Evolutionary conservation across 2,113 vertebrate genomes (phyloP).

Genomic region (Neodon shergylaensis): DNA sequence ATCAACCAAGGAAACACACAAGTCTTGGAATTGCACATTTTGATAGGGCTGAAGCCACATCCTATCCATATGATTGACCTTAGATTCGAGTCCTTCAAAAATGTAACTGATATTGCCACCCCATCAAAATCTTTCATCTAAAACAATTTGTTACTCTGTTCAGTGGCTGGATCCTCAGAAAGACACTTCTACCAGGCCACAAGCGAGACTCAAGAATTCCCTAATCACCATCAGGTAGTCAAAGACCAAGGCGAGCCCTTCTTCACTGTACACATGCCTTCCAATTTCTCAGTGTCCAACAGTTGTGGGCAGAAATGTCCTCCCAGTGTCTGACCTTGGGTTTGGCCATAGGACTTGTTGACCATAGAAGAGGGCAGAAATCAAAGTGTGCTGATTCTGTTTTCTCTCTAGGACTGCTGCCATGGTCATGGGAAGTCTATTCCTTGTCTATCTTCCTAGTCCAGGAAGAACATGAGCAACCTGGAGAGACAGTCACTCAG

Average conservation of each 20-base stretch:
- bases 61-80: background rate
- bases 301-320: background rate
- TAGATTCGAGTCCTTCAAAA: background rate
- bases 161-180: background rate
- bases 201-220: background rate
- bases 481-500: background rate
- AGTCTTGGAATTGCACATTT: background rate
- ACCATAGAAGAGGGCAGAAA: background rate
- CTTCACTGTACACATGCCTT: background rate
- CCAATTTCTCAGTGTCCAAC: background rate
- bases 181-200: background rate
- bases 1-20: background rate
- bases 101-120: background rate
- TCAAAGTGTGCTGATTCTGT: background rate
- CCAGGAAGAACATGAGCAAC: background rate
- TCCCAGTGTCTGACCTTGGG: background rate
- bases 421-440: background rate
- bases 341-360: background rate
- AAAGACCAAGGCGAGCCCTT: background rate
- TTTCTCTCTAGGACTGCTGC: background rate
- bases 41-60: background rate
- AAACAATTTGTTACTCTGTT: background rate
- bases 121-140: background rate
- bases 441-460: background rate
- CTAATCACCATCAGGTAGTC: too few species aligned